These are phyloP conservation scores for Luidia sarsii DNA, from an alignment of 53 echinoderm and acorn worm genomes.

Conservation along the genomic window DNA sequence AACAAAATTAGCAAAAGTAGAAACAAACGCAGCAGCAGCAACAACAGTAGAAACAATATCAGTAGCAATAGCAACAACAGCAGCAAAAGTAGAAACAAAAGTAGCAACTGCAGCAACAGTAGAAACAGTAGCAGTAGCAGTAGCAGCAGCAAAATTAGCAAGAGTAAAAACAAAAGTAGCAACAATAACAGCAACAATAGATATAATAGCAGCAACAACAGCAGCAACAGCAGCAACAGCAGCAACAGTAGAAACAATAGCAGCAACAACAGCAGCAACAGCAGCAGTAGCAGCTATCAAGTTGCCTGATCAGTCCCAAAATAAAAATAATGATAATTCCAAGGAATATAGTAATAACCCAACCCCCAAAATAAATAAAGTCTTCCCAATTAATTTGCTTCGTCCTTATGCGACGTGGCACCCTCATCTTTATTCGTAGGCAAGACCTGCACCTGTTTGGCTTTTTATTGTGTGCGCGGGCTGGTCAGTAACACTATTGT, in stretches of 20 bases:
- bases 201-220: neutral
- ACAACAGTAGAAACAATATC: conserved; percentile 15
- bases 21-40: neutral
- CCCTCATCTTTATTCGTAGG: too few species aligned
- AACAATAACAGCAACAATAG: conserved; percentile 2
- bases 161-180: neutral
- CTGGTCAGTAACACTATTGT: too few species aligned
- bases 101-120: neutral
- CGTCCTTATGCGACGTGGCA: too few species aligned
- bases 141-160: neutral
- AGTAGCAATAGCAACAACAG: neutral
- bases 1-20: neutral
- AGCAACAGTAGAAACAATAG: neutral
- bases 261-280: conserved; percentile 21
- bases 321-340: too few species aligned
- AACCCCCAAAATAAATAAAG: too few species aligned
- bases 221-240: conserved; percentile 15
- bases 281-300: too few species aligned
- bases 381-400: too few species aligned
- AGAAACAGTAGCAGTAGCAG: neutral
- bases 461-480: too few species aligned
- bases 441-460: too few species aligned
- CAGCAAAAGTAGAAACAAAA: neutral
- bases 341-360: too few species aligned
- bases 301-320: too few species aligned